Percentiles rank a stretch among this genome's conserved stretches.
Conservation (phyloP, 2,113 vertebrate species). For the Canis aureus region DNA sequence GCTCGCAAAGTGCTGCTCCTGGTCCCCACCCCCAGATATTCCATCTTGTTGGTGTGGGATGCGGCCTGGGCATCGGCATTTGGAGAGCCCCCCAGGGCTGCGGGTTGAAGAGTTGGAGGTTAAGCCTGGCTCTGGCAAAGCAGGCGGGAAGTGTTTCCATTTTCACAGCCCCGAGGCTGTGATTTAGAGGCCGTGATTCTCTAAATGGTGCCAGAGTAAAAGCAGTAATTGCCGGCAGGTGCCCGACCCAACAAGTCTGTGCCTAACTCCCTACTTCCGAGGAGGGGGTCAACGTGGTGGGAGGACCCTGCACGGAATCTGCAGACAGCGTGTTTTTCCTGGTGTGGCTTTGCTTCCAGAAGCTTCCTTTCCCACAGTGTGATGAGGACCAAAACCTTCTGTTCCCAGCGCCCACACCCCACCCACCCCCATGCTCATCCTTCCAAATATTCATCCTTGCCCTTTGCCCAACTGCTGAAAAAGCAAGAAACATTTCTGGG, state of each 20-base stretch:
- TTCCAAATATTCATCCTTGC: neutral
- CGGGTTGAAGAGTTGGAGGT: neutral
- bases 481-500: conserved; percentile 53
- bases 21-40: neutral
- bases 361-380: neutral
- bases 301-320: neutral
- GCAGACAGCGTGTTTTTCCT: neutral
- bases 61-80: neutral
- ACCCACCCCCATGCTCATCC: neutral
- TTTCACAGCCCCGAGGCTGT: neutral
- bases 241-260: neutral
- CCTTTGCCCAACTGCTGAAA: conserved; percentile 30
- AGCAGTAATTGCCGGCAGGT: neutral
- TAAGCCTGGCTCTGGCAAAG: neutral
- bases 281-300: neutral
- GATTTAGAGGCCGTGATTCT: conserved; percentile 13
- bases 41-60: neutral
- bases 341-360: neutral
- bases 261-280: conserved; percentile 9
- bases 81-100: neutral
- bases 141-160: neutral
- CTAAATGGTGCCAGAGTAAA: conserved; percentile 40
- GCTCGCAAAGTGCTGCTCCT: neutral
- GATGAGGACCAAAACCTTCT: neutral
- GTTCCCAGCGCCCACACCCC: neutral